A percentile compares a stretch with the other conserved stretches of the same genome.
These are phyloP conservation scores for Hymenochirus boettgeri DNA, from an alignment of 2,113 vertebrate species.

Conservation along the genomic window DNA sequence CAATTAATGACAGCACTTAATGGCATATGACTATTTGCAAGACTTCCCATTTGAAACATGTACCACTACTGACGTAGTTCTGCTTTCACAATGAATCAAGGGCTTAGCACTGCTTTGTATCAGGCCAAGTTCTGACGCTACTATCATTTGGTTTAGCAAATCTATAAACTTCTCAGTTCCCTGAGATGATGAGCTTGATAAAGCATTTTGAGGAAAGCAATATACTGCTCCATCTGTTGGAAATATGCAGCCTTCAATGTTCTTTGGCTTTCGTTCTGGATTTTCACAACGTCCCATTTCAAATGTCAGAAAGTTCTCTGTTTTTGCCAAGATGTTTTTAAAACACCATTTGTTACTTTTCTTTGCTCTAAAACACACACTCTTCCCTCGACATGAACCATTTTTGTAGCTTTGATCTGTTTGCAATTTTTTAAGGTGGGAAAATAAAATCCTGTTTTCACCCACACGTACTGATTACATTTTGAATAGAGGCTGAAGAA, in stretches of 20 bases:
- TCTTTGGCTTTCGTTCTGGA: slow-evolving; percentile 8
- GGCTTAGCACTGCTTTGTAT: background rate
- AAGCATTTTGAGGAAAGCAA: background rate
- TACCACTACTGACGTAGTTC: background rate
- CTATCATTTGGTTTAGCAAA: background rate
- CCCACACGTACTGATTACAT: too few species aligned
- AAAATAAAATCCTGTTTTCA: too few species aligned
- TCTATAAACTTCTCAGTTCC: background rate
- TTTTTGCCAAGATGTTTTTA: slow-evolving; percentile 1
- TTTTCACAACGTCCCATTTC: slow-evolving; percentile 7
- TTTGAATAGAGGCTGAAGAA: background rate
- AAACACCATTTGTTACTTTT: slow-evolving; percentile 2
- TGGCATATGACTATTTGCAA: background rate
- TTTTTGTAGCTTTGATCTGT: background rate
- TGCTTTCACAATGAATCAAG: background rate
- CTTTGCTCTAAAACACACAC: background rate
- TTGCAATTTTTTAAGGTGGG: background rate
- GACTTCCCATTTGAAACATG: background rate
- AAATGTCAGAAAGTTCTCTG: background rate
- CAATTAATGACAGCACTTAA: background rate
- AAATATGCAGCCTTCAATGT: background rate
- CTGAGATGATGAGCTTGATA: background rate
- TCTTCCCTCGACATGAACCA: background rate
- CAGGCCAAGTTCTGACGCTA: background rate
- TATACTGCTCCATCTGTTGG: background rate